Base-by-base conservation (phyloP, 2,113 vertebrate genomes). In the Alouatta palliata region DNA sequence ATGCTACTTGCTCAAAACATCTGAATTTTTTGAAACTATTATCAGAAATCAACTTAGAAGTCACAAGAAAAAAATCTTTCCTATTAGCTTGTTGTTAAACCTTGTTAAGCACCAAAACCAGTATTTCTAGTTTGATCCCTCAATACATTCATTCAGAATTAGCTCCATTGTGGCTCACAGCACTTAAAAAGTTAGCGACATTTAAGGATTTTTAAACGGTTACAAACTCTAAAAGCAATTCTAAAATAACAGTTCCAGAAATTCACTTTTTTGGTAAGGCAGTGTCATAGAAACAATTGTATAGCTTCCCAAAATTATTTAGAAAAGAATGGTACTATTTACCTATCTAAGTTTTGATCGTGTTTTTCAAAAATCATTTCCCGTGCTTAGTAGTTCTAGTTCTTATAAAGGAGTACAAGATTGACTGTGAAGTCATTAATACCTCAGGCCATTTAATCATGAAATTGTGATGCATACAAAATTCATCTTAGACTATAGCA, bases 151-250 rank as follows among this genome's bases (percentile, higher is more conserved):
- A 87, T 75, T 66, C 37, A 87, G 58, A 49, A 20, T 87, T 87
- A 89, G 45, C 11, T 92, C 20, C 92, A 47, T 80, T 80, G 85
- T 81, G 27, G 25, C 45, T 47, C 4, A 84, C 7, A 73, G 35
- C 49, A 94, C 19, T 87, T 79, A 90, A 91, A 87, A 83, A 64
- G 80, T 91, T 16, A 91, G 45, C 80, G 54, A 79, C 32, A 92
- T 40, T 79, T 17, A 52, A 54, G 23, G 27, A 81, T 86, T 89
- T 94, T 96, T 73, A 89, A 84, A 88, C 20, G n/a, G 11, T 81
- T 77, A 75, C 30, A 58, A 56, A 75, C 40, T 85, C 61, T 80
- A 54, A 81, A 89, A 94, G 35, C 52, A 91, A 79, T 73, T 79
- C 37, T 21, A 80, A 91, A 79, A 45, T 79, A 90, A 70, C 40